Percentiles rank a stretch among this genome's conserved stretches.
These are phyloP conservation scores for Chelon labrosus DNA, from an alignment of 2,797 vertebrate species.

Conservation along the genomic window DNA sequence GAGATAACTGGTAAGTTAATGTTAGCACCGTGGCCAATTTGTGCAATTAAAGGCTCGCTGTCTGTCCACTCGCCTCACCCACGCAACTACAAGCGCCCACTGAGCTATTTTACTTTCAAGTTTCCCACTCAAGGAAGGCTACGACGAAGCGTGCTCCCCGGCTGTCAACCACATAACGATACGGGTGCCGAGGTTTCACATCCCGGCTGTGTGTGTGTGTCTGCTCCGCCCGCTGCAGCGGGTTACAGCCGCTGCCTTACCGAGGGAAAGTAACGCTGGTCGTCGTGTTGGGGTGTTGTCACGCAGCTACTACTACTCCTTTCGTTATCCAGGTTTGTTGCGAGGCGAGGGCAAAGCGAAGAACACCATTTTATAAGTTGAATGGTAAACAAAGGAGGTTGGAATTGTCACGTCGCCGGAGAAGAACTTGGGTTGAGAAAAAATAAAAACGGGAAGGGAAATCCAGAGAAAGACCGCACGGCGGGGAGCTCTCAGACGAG, in stretches of 20 bases:
- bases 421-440: constrained; percentile 26
- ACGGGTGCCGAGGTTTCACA: constrained; percentile 31
- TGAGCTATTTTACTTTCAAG: background rate
- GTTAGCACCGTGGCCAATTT: constrained; percentile 48
- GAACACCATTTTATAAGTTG: constrained; percentile 76
- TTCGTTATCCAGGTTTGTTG: constrained; percentile 82
- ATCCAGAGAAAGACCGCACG: constrained; percentile 49
- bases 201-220: constrained; percentile 19
- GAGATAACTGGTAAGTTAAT: constrained; percentile 44
- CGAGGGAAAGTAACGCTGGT: constrained; percentile 56
- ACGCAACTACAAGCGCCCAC: background rate
- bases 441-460: background rate
- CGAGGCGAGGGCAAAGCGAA: constrained; percentile 69
- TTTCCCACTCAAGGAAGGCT: background rate
- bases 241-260: constrained; percentile 60
- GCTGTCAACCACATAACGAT: constrained; percentile 38
- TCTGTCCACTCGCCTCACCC: background rate
- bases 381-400: background rate
- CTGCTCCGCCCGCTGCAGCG: constrained; percentile 38
- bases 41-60: constrained; percentile 22
- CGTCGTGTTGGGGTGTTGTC: constrained; percentile 71
- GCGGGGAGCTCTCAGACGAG: constrained; percentile 61
- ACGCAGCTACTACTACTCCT: constrained; percentile 54
- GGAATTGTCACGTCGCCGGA: constrained; percentile 12
- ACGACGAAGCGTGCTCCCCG: background rate